phyloP scores from a whole-genome alignment of 1,140 invertebrate genomes.

The Aphidius gifuensis region DNA sequence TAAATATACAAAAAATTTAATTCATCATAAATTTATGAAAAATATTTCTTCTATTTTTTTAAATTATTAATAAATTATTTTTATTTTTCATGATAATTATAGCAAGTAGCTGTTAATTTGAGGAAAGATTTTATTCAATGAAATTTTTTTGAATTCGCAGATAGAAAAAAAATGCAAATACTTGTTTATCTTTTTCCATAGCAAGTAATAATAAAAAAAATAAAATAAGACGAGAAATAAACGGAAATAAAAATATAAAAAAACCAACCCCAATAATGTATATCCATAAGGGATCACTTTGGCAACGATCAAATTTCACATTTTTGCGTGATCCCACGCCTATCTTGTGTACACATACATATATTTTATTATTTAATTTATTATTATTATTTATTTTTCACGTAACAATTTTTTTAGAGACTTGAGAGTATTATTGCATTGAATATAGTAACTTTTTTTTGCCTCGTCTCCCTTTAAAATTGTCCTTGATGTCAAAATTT shows the following conservation, averaged over 20 bases:
- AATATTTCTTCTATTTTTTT: too few relatives aligned
- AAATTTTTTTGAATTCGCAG: too few relatives aligned
- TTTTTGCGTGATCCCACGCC: slow-evolving; percentile 18
- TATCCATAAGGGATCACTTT: slow-evolving; percentile 21
- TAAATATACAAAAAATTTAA: too few relatives aligned
- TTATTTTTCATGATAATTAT: too few relatives aligned
- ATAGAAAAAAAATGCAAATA: too few relatives aligned
- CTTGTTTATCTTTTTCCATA: too few relatives aligned
- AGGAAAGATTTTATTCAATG: too few relatives aligned
- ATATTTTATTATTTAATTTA: slow-evolving; percentile 15
- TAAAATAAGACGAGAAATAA: not conserved
- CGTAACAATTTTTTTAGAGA: not conserved
- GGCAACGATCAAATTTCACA: slow-evolving; percentile 19
- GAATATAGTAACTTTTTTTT: slow-evolving; percentile 7
- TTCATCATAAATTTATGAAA: too few relatives aligned
- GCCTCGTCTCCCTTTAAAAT: slow-evolving; percentile 6
- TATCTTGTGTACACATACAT: slow-evolving; percentile 13
- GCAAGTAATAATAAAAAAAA: slow-evolving; percentile 8
- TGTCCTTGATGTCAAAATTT: not conserved
- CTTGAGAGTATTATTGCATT: slow-evolving; percentile 13
- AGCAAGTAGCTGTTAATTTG: too few relatives aligned
- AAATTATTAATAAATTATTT: too few relatives aligned
- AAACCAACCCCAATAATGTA: slow-evolving; percentile 14
- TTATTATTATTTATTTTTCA: not conserved
- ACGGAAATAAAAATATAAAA: slow-evolving; percentile 10